Evolutionary conservation across 2,888 invertebrate species (phyloP).

Genomic region (Aelia acuminata): DNA sequence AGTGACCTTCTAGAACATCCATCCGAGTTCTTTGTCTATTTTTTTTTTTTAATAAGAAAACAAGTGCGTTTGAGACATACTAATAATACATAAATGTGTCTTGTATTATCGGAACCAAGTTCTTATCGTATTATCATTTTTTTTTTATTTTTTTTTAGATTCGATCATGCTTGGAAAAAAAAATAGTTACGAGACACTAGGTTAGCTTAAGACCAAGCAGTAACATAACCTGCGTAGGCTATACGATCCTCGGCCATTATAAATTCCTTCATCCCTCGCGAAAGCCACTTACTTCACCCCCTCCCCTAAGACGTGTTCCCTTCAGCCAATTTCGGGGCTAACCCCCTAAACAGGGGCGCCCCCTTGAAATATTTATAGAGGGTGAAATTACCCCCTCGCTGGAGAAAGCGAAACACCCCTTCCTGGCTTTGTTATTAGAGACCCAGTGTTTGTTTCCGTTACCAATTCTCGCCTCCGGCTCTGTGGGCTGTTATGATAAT

Average conservation of each 20-base stretch:
- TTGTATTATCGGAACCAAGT: too few species aligned
- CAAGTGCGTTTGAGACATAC: too few species aligned
- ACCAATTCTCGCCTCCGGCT: not conserved
- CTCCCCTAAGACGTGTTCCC: not conserved
- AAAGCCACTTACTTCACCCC: not conserved
- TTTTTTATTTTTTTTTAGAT: too few species aligned
- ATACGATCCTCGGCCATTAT: not conserved
- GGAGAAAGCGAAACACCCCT: not conserved
- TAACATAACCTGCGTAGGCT: not conserved
- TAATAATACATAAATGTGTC: too few species aligned
- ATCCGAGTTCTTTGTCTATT: too few species aligned
- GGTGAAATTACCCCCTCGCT: slow-evolving; percentile 19
- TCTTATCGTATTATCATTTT: too few species aligned
- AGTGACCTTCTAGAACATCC: too few species aligned
- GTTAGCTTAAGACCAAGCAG: not conserved
- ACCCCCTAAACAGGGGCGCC: not conserved
- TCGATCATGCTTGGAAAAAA: not conserved
- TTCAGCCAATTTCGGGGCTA: slow-evolving; percentile 11
- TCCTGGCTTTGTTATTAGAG: not conserved
- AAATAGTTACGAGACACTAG: not conserved
- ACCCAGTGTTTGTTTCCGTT: slow-evolving; percentile 2
- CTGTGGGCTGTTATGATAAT: not conserved
- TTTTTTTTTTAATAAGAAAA: too few species aligned
- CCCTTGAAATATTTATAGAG: slow-evolving; percentile 23
- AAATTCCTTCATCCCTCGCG: not conserved